Percentiles rank a stretch among this genome's conserved stretches.
phyloP scores from a whole-genome alignment of 2,888 invertebrate species.

The Spodoptera exigua region DNA sequence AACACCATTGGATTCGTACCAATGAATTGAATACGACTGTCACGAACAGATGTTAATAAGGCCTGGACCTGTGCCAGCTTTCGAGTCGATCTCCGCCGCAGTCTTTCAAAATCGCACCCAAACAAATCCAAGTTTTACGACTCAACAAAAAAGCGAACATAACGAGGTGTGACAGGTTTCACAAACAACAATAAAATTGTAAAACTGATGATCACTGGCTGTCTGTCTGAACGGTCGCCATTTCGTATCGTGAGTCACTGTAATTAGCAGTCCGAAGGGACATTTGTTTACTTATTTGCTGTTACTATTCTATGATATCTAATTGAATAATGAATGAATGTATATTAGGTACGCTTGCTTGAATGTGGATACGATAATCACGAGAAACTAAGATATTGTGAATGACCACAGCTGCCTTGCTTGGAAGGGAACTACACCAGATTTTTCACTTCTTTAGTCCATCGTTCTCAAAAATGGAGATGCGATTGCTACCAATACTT shows the following conservation, averaged over 20 bases:
- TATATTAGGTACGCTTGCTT: too few species aligned
- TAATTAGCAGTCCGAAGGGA: background rate
- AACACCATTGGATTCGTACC: slow-evolving; percentile 16
- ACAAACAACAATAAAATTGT: slow-evolving; percentile 70
- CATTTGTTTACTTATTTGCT: too few species aligned
- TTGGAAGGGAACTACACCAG: too few species aligned
- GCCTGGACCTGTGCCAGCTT: slow-evolving; percentile 69
- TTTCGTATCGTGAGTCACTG: slow-evolving; percentile 31
- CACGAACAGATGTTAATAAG: slow-evolving; percentile 9
- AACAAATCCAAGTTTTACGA: slow-evolving; percentile 74
- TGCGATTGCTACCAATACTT: too few species aligned
- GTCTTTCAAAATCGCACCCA: slow-evolving; percentile 67
- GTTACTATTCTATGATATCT: too few species aligned
- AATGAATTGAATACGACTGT: slow-evolving; percentile 1
- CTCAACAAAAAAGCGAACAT: slow-evolving; percentile 68
- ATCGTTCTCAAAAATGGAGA: too few species aligned
- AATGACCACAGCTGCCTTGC: too few species aligned
- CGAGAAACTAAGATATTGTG: too few species aligned
- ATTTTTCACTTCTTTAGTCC: too few species aligned
- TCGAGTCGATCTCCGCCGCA: slow-evolving; percentile 56
- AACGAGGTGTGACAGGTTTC: slow-evolving; percentile 55
- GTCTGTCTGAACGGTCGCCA: slow-evolving; percentile 64
- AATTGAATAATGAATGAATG: too few species aligned
- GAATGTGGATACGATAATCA: too few species aligned
- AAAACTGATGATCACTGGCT: slow-evolving; percentile 67